A percentile compares a stretch with the other conserved stretches of the same genome.
Evolutionary conservation across 2,888 invertebrate species (phyloP).

Genomic region (Eupithecia abbreviata): DNA sequence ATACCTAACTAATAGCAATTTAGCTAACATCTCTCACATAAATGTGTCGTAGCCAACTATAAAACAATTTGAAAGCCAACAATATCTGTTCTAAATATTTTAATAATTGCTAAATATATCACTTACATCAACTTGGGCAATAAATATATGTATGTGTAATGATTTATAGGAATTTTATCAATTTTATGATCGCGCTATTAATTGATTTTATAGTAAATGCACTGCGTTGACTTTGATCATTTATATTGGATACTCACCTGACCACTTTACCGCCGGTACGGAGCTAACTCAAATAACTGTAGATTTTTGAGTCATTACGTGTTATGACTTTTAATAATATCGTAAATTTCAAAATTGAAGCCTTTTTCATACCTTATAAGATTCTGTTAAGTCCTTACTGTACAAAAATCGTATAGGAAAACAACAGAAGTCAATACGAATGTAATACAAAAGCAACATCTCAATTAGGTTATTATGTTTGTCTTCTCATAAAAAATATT

Average conservation of each 20-base stretch:
- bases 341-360: not conserved
- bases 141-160: not conserved
- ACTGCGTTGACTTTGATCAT: not conserved
- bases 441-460: not conserved
- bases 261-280: slow-evolving; percentile 8
- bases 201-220: slow-evolving; percentile 3
- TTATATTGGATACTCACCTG: not conserved
- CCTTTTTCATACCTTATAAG: not conserved
- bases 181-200: not conserved
- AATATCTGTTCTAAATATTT: not conserved
- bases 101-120: not conserved
- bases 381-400: not conserved
- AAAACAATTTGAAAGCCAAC: not conserved
- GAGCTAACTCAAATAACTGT: not conserved
- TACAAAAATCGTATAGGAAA: not conserved
- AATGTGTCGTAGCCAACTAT: not conserved
- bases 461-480: not conserved
- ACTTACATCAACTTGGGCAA: not conserved
- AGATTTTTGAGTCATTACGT: not conserved
- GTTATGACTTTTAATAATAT: not conserved
- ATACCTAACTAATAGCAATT: slow-evolving; percentile 14
- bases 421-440: not conserved
- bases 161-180: not conserved
- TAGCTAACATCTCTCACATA: slow-evolving; percentile 15
- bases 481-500: not conserved